Evolutionary conservation across 1,140 invertebrate species (phyloP), one percentile per base, ranked within the genome.

Genomic region (Antheraea pernyi): DNA sequence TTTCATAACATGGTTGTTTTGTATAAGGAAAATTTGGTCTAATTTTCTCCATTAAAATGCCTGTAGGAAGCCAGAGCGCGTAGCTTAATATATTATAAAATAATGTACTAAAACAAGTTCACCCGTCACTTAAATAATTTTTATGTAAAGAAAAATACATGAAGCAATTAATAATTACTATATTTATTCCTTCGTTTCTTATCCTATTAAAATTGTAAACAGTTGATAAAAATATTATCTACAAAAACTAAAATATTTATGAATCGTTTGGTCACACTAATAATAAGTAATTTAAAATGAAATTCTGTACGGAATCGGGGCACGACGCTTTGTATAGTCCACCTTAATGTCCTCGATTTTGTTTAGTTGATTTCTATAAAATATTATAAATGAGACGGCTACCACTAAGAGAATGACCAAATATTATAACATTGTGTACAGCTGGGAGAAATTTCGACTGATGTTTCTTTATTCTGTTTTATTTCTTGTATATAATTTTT

Each of bases 321-420:
- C 86, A 83, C 68, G 71, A 71, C 70, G 80, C 80, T 80, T 86
- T 82, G 84, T 91, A 81, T 79, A 71, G 76, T 72, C 75, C 74
- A 88, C 75, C 79, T 85, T 91, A 90, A 91, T 89, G 88, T 89
- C 84, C 81, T 85, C 86, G 75, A 78, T 80, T 82, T 77, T 88
- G 89, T 91, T 91, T 91, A 89, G 89, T 91, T 91, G 89, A 91
- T 91, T 91, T 91, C 89, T 91, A 89, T 91, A 91, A 91, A 91
- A 91, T 91, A 91, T 91, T 91, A 89, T 91, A 86, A 91, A 91
- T 85, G 88, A 84, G 86, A 91, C 80, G 85, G 88, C 89, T 91
- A 91, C 89, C 87, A 91, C 86, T 88, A 89, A 88, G 81, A 78
- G 80, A 91, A 89, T 91, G 86, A 90, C 86, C 89, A 90, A 90